Conservation (phyloP, 2,797 vertebrate species). For the Vultur gryphus region DNA sequence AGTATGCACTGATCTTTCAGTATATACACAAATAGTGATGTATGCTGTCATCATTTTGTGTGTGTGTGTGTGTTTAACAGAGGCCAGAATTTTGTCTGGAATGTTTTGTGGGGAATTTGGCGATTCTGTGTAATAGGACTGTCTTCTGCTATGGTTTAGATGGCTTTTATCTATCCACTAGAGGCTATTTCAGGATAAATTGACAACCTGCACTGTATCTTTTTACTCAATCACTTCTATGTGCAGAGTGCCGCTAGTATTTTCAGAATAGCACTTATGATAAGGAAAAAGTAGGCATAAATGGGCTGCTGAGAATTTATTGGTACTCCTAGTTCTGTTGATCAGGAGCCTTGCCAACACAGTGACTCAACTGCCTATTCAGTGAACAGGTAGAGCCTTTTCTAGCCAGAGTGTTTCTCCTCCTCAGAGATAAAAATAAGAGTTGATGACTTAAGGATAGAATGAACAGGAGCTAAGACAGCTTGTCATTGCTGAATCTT, state of each 20-base stretch:
- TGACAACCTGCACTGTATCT: slow-evolving; percentile 45
- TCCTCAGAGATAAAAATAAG: slow-evolving; percentile 61
- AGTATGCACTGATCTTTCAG: not conserved
- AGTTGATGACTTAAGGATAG: slow-evolving; percentile 46
- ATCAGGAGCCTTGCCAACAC: slow-evolving; percentile 36
- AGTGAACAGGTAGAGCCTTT: slow-evolving; percentile 52
- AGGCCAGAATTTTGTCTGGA: not conserved
- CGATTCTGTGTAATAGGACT: not conserved
- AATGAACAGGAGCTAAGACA: slow-evolving; percentile 62
- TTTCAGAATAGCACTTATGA: slow-evolving; percentile 62
- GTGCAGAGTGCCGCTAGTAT: slow-evolving; percentile 42
- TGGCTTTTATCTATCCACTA: slow-evolving; percentile 33
- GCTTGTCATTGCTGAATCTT: slow-evolving; percentile 61
- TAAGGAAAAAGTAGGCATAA: slow-evolving; percentile 58
- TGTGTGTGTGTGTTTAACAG: not conserved
- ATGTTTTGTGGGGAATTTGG: not conserved
- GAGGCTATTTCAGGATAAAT: slow-evolving; percentile 55
- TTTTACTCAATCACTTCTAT: slow-evolving; percentile 52
- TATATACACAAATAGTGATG: accelerated
- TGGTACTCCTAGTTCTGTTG: slow-evolving; percentile 35
- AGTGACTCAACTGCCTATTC: slow-evolving; percentile 15
- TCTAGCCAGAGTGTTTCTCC: slow-evolving; percentile 36
- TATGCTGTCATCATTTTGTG: not conserved
- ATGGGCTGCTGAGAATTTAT: slow-evolving; percentile 59
- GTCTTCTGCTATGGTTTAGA: not conserved